Base-by-base conservation (phyloP, 2,113 vertebrate genomes). In the Riparia riparia region DNA sequence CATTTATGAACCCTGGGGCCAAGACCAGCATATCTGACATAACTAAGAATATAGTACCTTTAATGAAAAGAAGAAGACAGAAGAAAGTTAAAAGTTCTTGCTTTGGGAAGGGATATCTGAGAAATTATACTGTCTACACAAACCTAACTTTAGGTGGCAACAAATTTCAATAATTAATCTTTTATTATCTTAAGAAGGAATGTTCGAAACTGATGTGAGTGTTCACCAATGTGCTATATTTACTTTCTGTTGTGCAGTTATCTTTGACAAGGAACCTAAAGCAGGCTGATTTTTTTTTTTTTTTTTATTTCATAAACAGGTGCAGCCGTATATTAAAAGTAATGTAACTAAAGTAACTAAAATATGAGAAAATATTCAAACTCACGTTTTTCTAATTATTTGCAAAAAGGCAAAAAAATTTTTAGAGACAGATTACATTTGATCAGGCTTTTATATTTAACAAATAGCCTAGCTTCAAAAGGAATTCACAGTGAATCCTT, bases 391-490 rank as follows among this genome's bases (percentile, higher is more conserved):
- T 53, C 9, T 31, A 58, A 63, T 58, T 64, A 41, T 66, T 77
- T 80, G 25, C 7, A 4, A 95, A 87, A 63, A 58, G 9, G 11
- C 12, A 57, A 24, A 61, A 74, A 85, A 47, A 11, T 1, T 70
- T 92, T 81, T 74, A 49, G 80, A 66, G 34, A 73, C 24, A 63
- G 53, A 77, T 51, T 47, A 61, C 18, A 66, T 77, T 88, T 90
- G 39, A 73, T 63, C 12, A 29, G 7, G 17, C 76, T 78, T 94
- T 87, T 47, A 47, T 29, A 50, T 77, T 82, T 88, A 71, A 68
- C 49, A 74, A 83, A 81, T 92, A 80, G 28, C 16, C 51, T 73
- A 42, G 26, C 17, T 74, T 92, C 82, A 71, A 78, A 92, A 92
- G 42, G 22, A 74, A 76, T 74, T 92, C 64, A 92, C 56, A 89